Evolutionary conservation across 1,140 invertebrate genomes (phyloP).

Genomic region (Caerostris extrusa): DNA sequence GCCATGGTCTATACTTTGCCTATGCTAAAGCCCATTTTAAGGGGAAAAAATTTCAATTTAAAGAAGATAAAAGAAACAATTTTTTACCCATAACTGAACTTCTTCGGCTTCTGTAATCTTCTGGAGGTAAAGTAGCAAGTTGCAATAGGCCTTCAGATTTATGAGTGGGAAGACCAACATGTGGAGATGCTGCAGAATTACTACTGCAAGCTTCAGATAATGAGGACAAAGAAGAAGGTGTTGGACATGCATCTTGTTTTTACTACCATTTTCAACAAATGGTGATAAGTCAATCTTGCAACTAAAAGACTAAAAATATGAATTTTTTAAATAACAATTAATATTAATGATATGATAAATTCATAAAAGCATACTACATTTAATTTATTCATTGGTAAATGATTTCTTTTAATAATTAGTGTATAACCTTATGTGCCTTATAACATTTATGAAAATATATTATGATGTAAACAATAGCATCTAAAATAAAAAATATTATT

Average conservation of each 20-base stretch:
- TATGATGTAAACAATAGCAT: too few species aligned
- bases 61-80: background rate
- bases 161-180: background rate
- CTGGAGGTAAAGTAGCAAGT: background rate
- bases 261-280: conserved; percentile 44
- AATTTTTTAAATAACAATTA: background rate
- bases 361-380: background rate
- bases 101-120: background rate
- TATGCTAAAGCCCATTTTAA: too few species aligned
- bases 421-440: too few species aligned
- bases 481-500: too few species aligned
- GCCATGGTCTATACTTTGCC: too few species aligned
- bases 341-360: too few species aligned
- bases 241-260: background rate
- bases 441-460: too few species aligned
- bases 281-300: conserved; percentile 77
- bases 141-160: conserved; percentile 57
- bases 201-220: conserved; percentile 74
- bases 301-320: conserved; percentile 63
- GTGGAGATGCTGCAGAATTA: conserved; percentile 25
- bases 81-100: conserved; percentile 38
- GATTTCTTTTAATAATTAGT: background rate
- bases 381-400: background rate
- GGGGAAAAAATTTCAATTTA: too few species aligned
- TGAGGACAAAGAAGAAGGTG: conserved; percentile 60